These are phyloP conservation scores for Hypotaenidia philippensis DNA, from an alignment of 2,797 vertebrate genomes.

Conservation along the genomic window DNA sequence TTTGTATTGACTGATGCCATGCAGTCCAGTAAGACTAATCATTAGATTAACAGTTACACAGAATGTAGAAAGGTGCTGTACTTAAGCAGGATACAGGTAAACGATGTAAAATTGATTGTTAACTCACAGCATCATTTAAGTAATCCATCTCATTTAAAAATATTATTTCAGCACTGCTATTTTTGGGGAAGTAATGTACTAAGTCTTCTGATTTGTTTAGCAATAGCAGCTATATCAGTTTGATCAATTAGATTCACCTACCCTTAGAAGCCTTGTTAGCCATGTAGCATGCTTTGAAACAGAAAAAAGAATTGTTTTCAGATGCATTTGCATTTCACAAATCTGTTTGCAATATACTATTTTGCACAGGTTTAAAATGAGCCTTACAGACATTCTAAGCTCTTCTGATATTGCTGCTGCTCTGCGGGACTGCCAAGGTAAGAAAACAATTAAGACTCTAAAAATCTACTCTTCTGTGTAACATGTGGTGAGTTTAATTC, in stretches of 20 bases:
- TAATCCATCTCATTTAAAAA: neutral
- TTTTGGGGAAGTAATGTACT: neutral
- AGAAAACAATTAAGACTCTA: neutral
- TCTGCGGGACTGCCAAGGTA: slow-evolving; percentile 96
- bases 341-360: neutral
- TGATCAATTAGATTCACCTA: neutral
- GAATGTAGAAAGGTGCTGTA: neutral
- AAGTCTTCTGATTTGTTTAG: neutral
- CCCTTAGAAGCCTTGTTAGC: neutral
- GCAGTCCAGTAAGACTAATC: neutral
- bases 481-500: neutral
- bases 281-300: neutral
- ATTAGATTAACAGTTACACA: neutral
- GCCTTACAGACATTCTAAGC: slow-evolving; percentile 91
- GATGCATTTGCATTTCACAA: neutral
- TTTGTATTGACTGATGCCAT: neutral
- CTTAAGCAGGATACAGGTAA: neutral
- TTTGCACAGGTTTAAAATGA: slow-evolving; percentile 89
- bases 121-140: neutral
- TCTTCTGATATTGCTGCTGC: slow-evolving; percentile 94
- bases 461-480: neutral
- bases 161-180: neutral
- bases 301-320: neutral
- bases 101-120: neutral
- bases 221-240: neutral